A percentile compares a stretch with the other conserved stretches of the same genome.
phyloP scores from a whole-genome alignment of 2,113 vertebrate genomes.

The Paradoxurus hermaphroditus region DNA sequence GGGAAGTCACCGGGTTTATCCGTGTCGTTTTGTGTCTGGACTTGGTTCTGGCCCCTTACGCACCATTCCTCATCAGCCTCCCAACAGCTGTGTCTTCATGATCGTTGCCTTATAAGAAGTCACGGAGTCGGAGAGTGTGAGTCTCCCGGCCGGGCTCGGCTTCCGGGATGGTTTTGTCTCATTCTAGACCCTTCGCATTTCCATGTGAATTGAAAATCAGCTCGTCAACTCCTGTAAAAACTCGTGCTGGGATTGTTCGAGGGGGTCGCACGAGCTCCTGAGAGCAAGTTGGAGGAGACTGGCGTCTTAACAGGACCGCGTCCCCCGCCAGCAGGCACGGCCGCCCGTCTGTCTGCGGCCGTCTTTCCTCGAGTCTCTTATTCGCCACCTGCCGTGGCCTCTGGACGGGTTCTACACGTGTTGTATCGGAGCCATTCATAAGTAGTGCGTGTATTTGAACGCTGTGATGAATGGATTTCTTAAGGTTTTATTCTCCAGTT shows the following conservation, averaged over 20 bases:
- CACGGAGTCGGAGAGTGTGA: background rate
- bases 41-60: background rate
- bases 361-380: background rate
- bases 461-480: background rate
- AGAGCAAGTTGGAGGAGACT: too few species aligned
- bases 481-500: background rate
- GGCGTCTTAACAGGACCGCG: rapidly evolving
- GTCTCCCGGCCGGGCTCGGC: background rate
- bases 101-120: background rate
- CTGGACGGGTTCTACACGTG: rapidly evolving
- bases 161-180: background rate
- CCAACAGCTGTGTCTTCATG: rapidly evolving
- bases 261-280: background rate
- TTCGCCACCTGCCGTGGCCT: background rate
- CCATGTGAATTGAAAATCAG: background rate
- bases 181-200: background rate
- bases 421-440: background rate
- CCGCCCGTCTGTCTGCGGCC: rapidly evolving
- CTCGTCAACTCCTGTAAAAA: background rate
- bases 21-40: background rate
- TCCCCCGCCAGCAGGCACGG: rapidly evolving
- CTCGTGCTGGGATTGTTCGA: background rate
- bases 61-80: background rate
- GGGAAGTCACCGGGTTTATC: background rate
- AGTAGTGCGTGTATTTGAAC: background rate